Evolutionary conservation across 2,888 invertebrate genomes (phyloP).

Genomic region (Plagodis pulveraria): DNA sequence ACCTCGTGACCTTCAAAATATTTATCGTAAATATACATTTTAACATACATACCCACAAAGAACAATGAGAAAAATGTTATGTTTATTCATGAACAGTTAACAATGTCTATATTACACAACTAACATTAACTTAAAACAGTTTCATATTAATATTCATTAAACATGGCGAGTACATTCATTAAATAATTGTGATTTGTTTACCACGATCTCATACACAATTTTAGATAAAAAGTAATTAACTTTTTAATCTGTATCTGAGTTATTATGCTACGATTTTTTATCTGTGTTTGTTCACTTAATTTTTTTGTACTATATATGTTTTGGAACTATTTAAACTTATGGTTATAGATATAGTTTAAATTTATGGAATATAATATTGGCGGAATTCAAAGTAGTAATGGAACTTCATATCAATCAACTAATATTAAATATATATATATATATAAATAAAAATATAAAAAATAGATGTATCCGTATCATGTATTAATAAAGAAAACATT

Average conservation of each 20-base stretch:
- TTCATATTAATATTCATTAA: conserved; percentile 19
- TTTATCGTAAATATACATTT: conserved; percentile 3
- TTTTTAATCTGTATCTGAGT: conserved; percentile 7
- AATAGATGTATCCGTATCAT: too few relatives aligned
- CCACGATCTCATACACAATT: conserved; percentile 13
- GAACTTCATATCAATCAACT: too few relatives aligned
- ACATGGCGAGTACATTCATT: conserved; percentile 13
- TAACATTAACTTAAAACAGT: conserved; percentile 17
- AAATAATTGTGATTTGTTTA: conserved; percentile 24
- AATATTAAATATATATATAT: too few relatives aligned
- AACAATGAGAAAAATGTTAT: conserved; percentile 31
- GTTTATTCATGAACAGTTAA: conserved; percentile 37
- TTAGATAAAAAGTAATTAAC: conserved; percentile 20
- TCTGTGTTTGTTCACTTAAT: neutral
- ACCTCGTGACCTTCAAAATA: conserved; percentile 7
- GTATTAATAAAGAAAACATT: too few relatives aligned
- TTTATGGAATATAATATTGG: too few relatives aligned
- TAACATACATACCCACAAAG: conserved; percentile 7
- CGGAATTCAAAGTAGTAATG: too few relatives aligned
- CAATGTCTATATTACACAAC: conserved; percentile 40
- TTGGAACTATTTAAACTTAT: too few relatives aligned
- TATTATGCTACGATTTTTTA: conserved; percentile 8
- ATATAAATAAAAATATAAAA: too few relatives aligned
- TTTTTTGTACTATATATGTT: neutral
- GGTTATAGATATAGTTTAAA: too few relatives aligned